phyloP scores from a whole-genome alignment of 1,140 invertebrate species.

The Chrysomallon squamiferum region DNA sequence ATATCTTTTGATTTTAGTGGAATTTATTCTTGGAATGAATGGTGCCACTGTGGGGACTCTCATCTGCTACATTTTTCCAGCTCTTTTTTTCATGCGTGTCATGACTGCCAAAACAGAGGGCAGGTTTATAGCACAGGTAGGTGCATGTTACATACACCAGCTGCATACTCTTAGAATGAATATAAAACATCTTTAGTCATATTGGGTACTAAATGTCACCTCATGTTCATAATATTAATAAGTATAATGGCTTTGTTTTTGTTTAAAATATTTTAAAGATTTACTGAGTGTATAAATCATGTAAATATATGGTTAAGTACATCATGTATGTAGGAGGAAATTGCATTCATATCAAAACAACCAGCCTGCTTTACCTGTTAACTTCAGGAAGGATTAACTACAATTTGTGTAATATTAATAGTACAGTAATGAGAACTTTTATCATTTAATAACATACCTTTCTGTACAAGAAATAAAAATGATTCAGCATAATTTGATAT shows the following conservation, averaged over 20 bases:
- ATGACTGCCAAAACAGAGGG: constrained; percentile 64
- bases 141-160: background rate
- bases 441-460: too few relatives aligned
- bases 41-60: constrained; percentile 95
- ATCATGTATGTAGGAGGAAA: too few relatives aligned
- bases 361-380: too few relatives aligned
- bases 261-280: too few relatives aligned
- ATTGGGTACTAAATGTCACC: background rate
- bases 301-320: too few relatives aligned
- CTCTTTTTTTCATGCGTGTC: constrained; percentile 69
- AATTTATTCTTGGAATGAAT: constrained; percentile 88
- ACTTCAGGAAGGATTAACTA: too few relatives aligned
- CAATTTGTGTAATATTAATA: too few relatives aligned
- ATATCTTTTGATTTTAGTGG: constrained; percentile 73
- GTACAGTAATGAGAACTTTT: too few relatives aligned
- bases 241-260: background rate
- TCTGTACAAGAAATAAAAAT: too few relatives aligned
- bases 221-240: background rate
- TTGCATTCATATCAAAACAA: too few relatives aligned
- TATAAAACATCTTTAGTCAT: background rate
- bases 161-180: background rate
- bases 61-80: constrained; percentile 91
- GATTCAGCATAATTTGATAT: too few relatives aligned
- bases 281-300: too few relatives aligned
- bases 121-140: constrained; percentile 64